Conservation (phyloP, 2,888 invertebrate species). For the Andrena praecox region DNA sequence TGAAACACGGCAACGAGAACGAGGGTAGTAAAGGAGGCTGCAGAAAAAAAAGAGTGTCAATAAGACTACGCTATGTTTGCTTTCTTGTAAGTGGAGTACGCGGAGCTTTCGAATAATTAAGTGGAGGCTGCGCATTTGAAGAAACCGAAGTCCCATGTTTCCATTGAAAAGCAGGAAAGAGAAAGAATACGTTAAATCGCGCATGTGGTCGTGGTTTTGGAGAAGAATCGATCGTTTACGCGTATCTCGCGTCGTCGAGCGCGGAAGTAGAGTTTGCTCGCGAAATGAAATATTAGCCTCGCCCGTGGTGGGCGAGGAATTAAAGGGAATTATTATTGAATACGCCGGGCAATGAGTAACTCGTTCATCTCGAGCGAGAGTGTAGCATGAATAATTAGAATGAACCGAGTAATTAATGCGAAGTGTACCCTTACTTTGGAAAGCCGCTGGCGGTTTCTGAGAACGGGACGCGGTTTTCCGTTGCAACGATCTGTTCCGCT, state of each 20-base stretch:
- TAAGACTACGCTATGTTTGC: neutral
- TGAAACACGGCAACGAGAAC: slow-evolving; percentile 14
- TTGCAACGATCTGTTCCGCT: slow-evolving; percentile 20
- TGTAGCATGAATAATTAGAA: slow-evolving; percentile 39
- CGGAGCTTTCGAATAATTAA: slow-evolving; percentile 11
- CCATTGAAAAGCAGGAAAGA: neutral
- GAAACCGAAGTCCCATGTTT: neutral
- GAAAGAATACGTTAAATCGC: neutral
- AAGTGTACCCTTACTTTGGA: slow-evolving; percentile 30
- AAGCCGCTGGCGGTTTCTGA: neutral
- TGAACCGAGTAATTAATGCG: slow-evolving; percentile 42
- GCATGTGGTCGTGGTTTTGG: neutral
- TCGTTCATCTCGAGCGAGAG: slow-evolving; percentile 14
- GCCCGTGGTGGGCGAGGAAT: neutral
- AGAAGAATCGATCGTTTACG: neutral
- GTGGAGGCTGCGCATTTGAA: neutral
- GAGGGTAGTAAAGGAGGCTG: neutral
- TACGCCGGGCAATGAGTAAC: neutral
- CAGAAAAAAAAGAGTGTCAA: slow-evolving; percentile 8
- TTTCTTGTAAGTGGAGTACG: neutral
- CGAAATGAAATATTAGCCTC: neutral
- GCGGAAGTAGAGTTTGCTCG: neutral
- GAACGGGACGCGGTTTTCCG: slow-evolving; percentile 17
- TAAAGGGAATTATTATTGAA: slow-evolving; percentile 22
- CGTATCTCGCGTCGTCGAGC: neutral